Evolutionary conservation across 2,888 invertebrate species (phyloP), one percentile per base, ranked within the genome.

Genomic region (Napeogenes inachia): DNA sequence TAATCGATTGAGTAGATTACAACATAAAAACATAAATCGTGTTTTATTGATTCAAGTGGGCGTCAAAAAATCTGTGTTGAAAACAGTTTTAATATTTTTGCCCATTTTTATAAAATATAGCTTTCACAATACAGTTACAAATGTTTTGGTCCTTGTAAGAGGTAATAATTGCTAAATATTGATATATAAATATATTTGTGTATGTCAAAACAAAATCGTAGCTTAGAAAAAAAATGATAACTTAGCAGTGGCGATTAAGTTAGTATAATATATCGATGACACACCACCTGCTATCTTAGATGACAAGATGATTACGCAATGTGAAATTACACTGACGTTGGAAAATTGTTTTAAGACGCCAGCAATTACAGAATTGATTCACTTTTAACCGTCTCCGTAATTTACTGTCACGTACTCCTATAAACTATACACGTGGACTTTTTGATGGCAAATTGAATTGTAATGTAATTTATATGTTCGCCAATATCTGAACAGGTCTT

Each of bases 301-400:
- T 68, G 66, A 66, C 66, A 66, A 61, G 59, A 61, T 66, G 61
- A 66, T 66, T 66, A 59, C 63, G 55, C 56, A 38, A 59, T 54
- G 50, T 53, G 56, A 59, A 58, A 57, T 55, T 63, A 59, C 59
- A 56, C 56, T 58, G 58, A 62, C 62, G 54, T 21, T 50, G 21
- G 61, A 71, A 77, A 78, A 81, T 78, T 79, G 76, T 80, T 78
- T 76, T 71, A 66, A 67, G 69, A 70, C 66, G 66, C 63, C 58
- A 62, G 71, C 75, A 74, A 78, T 77, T 78, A 77, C 71, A 68
- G 73, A 75, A 76, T 76, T 78, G 76, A 81, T 78, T 76, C 74
- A 73, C 72, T 78, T 78, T 76, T 77, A 79, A 77, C 68, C 54
- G 54, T 60, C 60, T 59, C 60, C 53, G 59, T 63, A 60, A 63